Evolutionary conservation across 2,797 vertebrate species (phyloP).

Genomic region (Podarcis lilfordi): DNA sequence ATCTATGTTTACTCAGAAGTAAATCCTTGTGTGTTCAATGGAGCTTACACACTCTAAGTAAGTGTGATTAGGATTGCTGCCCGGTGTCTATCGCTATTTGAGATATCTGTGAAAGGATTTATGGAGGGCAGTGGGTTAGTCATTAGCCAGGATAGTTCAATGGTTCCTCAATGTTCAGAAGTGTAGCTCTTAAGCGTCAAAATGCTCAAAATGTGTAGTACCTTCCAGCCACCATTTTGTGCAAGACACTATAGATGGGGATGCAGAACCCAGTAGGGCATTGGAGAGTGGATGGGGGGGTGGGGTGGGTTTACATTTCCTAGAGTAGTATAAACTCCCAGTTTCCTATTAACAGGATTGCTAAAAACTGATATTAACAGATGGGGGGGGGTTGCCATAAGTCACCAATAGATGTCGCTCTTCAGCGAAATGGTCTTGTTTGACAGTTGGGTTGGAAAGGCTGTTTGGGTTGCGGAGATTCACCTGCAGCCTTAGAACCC

Average conservation of each 20-base stretch:
- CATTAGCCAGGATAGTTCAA: background rate
- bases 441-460: background rate
- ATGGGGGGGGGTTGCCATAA: fast-evolving
- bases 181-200: too few relatives aligned
- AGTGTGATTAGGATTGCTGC: background rate
- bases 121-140: background rate
- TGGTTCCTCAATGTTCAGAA: background rate
- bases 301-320: background rate
- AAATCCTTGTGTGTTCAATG: background rate
- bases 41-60: background rate
- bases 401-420: background rate
- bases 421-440: background rate
- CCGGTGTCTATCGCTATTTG: too few relatives aligned
- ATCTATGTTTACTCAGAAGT: background rate
- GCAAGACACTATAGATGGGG: background rate
- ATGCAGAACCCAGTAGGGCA: background rate
- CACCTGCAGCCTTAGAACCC: background rate
- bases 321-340: background rate
- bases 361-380: too few relatives aligned
- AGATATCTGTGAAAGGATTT: too few relatives aligned
- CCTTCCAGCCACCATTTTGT: background rate
- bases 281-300: too few relatives aligned
- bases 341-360: background rate
- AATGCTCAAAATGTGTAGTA: background rate
- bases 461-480: background rate